phyloP scores from a whole-genome alignment of 2,888 invertebrate species.

The Idaea aversata region DNA sequence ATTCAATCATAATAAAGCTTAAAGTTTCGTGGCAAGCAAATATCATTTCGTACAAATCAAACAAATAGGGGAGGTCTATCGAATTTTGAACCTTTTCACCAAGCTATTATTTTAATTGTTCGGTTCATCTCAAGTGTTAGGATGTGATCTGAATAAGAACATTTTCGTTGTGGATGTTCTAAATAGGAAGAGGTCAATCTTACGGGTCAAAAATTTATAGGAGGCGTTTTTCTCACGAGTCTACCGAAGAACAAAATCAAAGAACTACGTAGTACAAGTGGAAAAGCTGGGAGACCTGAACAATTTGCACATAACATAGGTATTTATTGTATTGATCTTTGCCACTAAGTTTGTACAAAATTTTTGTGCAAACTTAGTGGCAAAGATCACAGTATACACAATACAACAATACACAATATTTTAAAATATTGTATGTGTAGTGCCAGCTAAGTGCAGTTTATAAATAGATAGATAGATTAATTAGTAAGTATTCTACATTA shows the following conservation, averaged over 20 bases:
- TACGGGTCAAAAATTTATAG: neutral
- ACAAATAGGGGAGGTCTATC: neutral
- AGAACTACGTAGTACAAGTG: no score
- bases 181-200: neutral
- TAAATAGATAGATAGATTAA: no score
- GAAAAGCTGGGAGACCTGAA: no score
- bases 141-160: neutral
- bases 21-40: neutral
- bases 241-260: neutral
- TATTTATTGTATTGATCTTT: no score
- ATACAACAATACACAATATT: no score
- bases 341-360: no score
- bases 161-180: neutral
- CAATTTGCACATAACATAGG: no score
- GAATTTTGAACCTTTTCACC: neutral
- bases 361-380: no score
- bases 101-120: neutral
- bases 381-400: no score
- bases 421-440: no score
- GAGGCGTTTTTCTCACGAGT: neutral
- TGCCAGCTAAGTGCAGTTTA: no score
- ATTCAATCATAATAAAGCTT: fast-evolving
- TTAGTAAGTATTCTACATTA: no score
- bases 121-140: neutral
- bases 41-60: slow-evolving; percentile 1